Evolutionary conservation across 2,113 vertebrate species (phyloP).

Genomic region (Nothobranchius kuhntae): DNA sequence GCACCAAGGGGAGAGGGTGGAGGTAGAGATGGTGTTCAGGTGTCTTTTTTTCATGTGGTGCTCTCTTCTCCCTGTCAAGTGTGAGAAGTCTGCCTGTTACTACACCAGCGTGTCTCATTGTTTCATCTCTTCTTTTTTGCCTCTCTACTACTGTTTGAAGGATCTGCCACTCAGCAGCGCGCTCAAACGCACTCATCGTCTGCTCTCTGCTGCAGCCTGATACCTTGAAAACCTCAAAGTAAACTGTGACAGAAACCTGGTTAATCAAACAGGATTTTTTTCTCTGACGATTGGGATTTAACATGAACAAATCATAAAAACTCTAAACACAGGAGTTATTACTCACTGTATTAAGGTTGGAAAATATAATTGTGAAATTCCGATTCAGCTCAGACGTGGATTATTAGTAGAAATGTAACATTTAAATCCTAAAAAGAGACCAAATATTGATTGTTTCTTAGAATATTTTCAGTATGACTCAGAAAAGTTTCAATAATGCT

Average conservation of each 20-base stretch:
- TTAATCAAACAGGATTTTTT: constrained; percentile 10
- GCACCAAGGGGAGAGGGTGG: not conserved
- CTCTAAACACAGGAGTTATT: not conserved
- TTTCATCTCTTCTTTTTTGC: constrained; percentile 12
- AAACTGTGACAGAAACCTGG: not conserved
- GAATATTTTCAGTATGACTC: constrained; percentile 16
- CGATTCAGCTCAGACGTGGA: constrained; percentile 1
- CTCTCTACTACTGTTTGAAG: constrained; percentile 10
- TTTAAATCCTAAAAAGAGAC: too few species aligned
- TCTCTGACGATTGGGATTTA: not conserved
- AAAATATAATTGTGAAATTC: not conserved
- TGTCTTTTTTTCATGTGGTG: constrained; percentile 1
- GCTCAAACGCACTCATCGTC: constrained; percentile 7
- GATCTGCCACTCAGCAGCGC: constrained; percentile 15
- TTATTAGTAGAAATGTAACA: not conserved
- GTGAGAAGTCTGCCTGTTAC: constrained; percentile 19
- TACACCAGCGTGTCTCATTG: not conserved
- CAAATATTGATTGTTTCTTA: not conserved
- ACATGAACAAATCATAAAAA: not conserved
- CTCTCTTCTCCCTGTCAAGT: constrained; percentile 14
- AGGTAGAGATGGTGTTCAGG: constrained; percentile 4
- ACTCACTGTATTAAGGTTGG: not conserved
- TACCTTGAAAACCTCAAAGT: constrained; percentile 7
- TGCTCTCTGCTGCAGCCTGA: not conserved
- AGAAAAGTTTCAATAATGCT: too few species aligned